Conservation (phyloP, 2,113 vertebrate species). For the Sylvilagus bachmani region DNA sequence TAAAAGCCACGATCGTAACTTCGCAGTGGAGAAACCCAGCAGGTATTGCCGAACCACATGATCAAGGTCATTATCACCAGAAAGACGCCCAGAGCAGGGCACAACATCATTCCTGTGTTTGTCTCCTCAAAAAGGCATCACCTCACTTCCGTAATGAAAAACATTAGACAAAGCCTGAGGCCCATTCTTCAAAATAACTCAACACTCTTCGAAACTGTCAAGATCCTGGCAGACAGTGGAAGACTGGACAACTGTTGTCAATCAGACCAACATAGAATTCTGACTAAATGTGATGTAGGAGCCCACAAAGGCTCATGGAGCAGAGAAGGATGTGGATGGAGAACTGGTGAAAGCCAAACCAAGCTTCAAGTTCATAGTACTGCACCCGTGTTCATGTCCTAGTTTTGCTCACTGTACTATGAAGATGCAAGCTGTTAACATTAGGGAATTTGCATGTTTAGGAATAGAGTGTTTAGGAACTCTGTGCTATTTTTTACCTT, state of each 20-base stretch:
- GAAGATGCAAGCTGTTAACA: constrained; percentile 61
- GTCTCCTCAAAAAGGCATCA: constrained; percentile 37
- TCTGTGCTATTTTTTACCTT: constrained; percentile 70
- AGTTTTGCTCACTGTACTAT: constrained; percentile 38
- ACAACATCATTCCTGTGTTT: neutral
- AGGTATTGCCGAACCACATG: neutral
- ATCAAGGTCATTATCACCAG: neutral
- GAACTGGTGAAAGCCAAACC: constrained; percentile 11
- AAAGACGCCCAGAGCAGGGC: neutral
- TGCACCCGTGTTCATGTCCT: neutral
- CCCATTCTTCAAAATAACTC: constrained; percentile 40
- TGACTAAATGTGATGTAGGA: neutral
- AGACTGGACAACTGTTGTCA: neutral
- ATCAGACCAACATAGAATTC: neutral
- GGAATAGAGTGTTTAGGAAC: neutral
- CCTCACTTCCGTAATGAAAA: constrained; percentile 28
- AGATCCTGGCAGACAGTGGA: neutral
- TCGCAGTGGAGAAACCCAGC: neutral
- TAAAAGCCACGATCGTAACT: constrained; percentile 16
- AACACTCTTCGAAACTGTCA: constrained; percentile 29
- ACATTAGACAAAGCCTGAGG: neutral
- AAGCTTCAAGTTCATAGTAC: neutral
- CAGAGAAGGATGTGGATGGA: neutral
- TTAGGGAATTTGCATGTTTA: constrained; percentile 23
- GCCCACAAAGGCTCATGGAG: neutral